phyloP scores from a whole-genome alignment of 1,140 invertebrate genomes.

The Hycleus cichorii region DNA sequence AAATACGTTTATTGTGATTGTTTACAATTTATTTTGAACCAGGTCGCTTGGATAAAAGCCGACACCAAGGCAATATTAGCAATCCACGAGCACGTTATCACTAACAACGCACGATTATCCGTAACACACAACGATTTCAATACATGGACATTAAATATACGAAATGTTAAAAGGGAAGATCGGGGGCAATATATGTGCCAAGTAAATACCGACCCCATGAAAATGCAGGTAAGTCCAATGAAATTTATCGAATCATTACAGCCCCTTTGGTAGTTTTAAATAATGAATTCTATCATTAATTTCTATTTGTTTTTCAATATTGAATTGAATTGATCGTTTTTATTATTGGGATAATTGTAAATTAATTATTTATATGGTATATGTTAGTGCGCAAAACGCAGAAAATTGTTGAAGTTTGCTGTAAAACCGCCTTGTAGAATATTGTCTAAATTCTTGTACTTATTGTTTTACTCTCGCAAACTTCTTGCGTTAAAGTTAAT shows the following conservation, averaged over 20 bases:
- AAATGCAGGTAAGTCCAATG: constrained; percentile 63
- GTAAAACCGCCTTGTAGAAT: too few species aligned
- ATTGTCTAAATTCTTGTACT: too few species aligned
- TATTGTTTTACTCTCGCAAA: too few species aligned
- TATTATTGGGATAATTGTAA: background rate
- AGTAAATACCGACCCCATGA: constrained; percentile 90
- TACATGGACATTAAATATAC: constrained; percentile 81
- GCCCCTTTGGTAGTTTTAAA: background rate
- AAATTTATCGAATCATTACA: background rate
- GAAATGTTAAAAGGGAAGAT: constrained; percentile 73
- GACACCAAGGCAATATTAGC: constrained; percentile 87
- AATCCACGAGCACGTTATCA: constrained; percentile 87
- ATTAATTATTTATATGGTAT: background rate
- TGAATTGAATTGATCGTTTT: background rate
- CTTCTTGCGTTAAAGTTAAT: too few species aligned
- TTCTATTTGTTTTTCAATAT: background rate
- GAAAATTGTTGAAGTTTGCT: too few species aligned
- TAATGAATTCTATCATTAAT: background rate
- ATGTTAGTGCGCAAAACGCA: too few species aligned
- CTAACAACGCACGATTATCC: constrained; percentile 76
- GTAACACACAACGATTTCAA: constrained; percentile 82
- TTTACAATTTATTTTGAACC: constrained; percentile 34
- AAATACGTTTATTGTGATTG: constrained; percentile 7
- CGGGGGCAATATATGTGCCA: constrained; percentile 87
- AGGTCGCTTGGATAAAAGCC: constrained; percentile 90